phyloP scores from a whole-genome alignment of 2,797 vertebrate species.

The Xyrichtys novacula region DNA sequence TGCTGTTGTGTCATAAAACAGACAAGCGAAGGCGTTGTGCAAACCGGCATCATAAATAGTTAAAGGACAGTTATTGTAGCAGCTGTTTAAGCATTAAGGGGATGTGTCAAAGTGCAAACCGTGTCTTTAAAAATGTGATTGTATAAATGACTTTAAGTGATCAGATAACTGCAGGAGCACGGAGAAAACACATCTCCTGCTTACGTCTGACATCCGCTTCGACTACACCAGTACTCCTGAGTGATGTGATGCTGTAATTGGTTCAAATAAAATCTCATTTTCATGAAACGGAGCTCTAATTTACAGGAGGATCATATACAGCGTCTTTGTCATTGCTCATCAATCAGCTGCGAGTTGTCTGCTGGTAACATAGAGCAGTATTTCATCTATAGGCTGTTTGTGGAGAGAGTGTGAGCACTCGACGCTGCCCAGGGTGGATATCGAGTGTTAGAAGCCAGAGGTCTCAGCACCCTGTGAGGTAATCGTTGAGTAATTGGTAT shows the following conservation, averaged over 20 bases:
- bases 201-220: slow-evolving; percentile 17
- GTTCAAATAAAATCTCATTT: slow-evolving; percentile 41
- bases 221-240: slow-evolving; percentile 20
- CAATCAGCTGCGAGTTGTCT: slow-evolving; percentile 16
- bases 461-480: slow-evolving; percentile 45
- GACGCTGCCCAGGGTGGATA: slow-evolving; percentile 17
- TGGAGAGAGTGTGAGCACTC: slow-evolving; percentile 8
- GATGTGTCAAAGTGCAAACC: slow-evolving; percentile 21
- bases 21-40: neutral
- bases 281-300: slow-evolving; percentile 15
- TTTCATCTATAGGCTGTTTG: slow-evolving; percentile 15
- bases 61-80: neutral
- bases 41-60: slow-evolving; percentile 6
- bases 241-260: slow-evolving; percentile 41
- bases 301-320: slow-evolving; percentile 14
- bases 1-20: slow-evolving; percentile 7
- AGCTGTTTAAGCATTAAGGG: slow-evolving; percentile 14
- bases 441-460: slow-evolving; percentile 45
- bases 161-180: slow-evolving; percentile 32
- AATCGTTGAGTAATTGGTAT: slow-evolving; percentile 61
- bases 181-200: slow-evolving; percentile 27
- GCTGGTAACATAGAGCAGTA: neutral
- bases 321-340: neutral
- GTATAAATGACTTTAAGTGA: slow-evolving; percentile 42
- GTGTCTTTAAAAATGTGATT: slow-evolving; percentile 17